phyloP scores from a whole-genome alignment of 1,140 invertebrate species.

The Papilio dardanus region DNA sequence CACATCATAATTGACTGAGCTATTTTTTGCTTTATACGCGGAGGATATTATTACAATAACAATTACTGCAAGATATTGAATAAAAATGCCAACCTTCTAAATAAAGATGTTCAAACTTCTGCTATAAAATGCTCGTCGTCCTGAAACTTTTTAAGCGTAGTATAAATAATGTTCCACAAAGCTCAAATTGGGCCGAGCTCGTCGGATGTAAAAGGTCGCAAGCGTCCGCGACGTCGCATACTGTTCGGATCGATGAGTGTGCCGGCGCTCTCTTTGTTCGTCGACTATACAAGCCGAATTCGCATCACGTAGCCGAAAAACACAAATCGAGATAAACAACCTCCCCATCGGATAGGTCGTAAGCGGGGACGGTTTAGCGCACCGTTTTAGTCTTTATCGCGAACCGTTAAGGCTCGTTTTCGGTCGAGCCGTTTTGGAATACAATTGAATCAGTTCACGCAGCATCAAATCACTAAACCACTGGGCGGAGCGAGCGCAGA shows the following conservation, averaged over 20 bases:
- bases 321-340: conserved; percentile 80
- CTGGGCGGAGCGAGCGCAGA: conserved; percentile 79
- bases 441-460: conserved; percentile 83
- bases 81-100: conserved; percentile 42
- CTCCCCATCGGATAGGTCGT: conserved; percentile 74
- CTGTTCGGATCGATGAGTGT: conserved; percentile 73
- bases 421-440: conserved; percentile 56
- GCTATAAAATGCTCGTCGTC: conserved; percentile 68
- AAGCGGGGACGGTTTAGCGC: conserved; percentile 72
- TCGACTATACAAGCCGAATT: conserved; percentile 79
- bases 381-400: conserved; percentile 77
- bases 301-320: conserved; percentile 80
- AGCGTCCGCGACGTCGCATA: conserved; percentile 63
- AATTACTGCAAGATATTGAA: background rate
- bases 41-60: background rate
- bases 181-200: conserved; percentile 67
- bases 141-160: conserved; percentile 76
- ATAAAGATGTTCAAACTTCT: conserved; percentile 64
- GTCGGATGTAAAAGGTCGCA: conserved; percentile 56
- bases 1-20: background rate
- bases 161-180: conserved; percentile 77
- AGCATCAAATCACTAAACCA: conserved; percentile 83
- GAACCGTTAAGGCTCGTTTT: conserved; percentile 71
- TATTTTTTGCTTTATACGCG: background rate
- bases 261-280: conserved; percentile 65